Base-by-base conservation (phyloP, 1,140 invertebrate species). In the Sipha flava region DNA sequence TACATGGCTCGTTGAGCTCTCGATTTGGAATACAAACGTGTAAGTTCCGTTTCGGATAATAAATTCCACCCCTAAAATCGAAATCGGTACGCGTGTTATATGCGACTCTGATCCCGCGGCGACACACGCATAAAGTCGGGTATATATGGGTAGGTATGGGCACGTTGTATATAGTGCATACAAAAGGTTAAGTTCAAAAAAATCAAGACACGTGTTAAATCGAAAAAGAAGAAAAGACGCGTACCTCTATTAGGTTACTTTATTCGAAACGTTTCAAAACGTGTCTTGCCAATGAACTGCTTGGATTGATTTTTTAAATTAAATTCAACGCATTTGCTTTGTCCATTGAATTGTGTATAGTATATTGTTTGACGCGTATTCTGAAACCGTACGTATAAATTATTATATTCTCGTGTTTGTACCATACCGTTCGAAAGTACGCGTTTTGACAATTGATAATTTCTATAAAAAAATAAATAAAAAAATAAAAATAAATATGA, bases 11-110 rank as follows among this genome's bases (percentile, higher is more conserved):
- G 64, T 43, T 23, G 37, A 66, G 21, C 43, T 66, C 64, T 66
- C 64, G 64, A 66, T 66, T 66, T 66, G 64, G 64, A 66, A 66
- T 66, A 66, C 64, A 66, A 66, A 66, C 64, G 37, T 43, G 64
- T 66, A 66, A 66, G 64, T 66, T 66, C 64, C 64, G 64, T 66
- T 66, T 66, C 64, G 64, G 64, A 66, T 66, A 66, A 66, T 66
- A 66, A 43, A 66, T 66, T 66, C 64, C 64, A 66, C n/a, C 64
- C 64, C 64, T 66, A 66, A 66, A 66, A 66, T 66, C 64, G 40
- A 66, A 66, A 66, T 66, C 64, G 21, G 64, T 43, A 43, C 62
- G 34, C 34, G 21, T 40, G 62, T 66, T 66, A 40, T 66, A n/a
- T 59, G 62, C 14, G 62, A 43, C 9, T 6, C 9, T 6, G 40